These are phyloP conservation scores for Solen grandis DNA, from an alignment of 1,140 invertebrate genomes.

Conservation along the genomic window DNA sequence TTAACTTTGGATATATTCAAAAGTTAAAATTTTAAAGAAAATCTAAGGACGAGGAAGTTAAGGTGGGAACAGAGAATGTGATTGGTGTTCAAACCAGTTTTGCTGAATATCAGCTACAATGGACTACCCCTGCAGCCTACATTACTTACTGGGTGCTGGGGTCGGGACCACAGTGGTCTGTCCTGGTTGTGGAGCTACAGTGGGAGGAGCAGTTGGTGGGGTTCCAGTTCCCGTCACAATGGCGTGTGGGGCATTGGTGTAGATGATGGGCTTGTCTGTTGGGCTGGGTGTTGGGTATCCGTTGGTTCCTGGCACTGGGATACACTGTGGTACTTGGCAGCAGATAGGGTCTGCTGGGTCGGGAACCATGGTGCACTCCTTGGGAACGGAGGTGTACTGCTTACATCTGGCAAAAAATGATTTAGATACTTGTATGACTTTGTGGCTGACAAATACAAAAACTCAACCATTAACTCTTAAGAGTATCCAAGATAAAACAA, in stretches of 20 bases:
- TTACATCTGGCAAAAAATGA: constrained; percentile 52
- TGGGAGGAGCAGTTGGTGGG: constrained; percentile 53
- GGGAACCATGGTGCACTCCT: constrained; percentile 53
- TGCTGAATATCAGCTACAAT: too few species aligned
- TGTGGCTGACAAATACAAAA: too few species aligned
- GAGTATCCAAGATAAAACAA: too few species aligned
- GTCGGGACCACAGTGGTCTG: constrained; percentile 40
- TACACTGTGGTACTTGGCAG: constrained; percentile 67
- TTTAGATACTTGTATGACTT: background rate
- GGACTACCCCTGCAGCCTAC: too few species aligned
- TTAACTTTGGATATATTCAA: too few species aligned
- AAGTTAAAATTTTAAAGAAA: too few species aligned
- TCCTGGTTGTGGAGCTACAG: constrained; percentile 50
- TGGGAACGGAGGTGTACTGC: constrained; percentile 49
- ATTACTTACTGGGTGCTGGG: constrained; percentile 33
- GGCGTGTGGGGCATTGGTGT: constrained; percentile 58
- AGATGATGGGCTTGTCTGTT: constrained; percentile 51
- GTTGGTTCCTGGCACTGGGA: constrained; percentile 53
- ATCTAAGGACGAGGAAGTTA: too few species aligned
- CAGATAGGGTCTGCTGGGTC: constrained; percentile 58
- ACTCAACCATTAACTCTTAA: too few species aligned
- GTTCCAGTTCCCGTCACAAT: constrained; percentile 61
- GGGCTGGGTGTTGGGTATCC: constrained; percentile 50
- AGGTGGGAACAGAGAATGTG: too few species aligned
- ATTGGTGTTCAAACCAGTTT: too few species aligned